These are phyloP conservation scores for Tragulus kanchil DNA, from an alignment of 2,113 vertebrate genomes.

Conservation along the genomic window DNA sequence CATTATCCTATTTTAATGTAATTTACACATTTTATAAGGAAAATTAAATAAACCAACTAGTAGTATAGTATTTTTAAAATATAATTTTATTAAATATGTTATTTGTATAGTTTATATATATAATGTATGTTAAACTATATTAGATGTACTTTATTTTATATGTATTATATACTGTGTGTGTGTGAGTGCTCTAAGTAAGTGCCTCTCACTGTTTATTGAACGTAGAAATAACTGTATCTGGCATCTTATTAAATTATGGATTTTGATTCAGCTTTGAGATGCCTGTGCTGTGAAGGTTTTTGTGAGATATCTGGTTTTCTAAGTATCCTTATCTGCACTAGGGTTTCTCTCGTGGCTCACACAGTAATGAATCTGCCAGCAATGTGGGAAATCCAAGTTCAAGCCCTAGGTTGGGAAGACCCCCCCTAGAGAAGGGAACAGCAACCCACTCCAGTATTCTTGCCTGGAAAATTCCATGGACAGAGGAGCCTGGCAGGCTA, in stretches of 20 bases:
- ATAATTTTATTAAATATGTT: slow-evolving; percentile 5
- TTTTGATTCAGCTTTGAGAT: not conserved
- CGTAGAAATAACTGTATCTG: not conserved
- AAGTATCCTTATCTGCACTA: not conserved
- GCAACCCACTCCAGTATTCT: no score
- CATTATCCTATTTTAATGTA: not conserved
- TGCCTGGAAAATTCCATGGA: no score
- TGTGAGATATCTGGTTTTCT: not conserved
- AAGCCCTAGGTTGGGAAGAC: no score
- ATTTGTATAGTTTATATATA: not conserved
- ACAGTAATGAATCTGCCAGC: no score
- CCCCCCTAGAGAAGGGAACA: no score
- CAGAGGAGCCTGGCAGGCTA: no score
- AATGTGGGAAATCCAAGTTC: no score
- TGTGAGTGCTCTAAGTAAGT: not conserved
- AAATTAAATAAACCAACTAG: not conserved
- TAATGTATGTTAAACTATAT: not conserved
- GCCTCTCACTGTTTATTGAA: not conserved
- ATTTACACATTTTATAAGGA: slow-evolving; percentile 33
- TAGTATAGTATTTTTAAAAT: not conserved
- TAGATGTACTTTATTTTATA: not conserved
- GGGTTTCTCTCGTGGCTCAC: no score
- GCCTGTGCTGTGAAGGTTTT: not conserved
- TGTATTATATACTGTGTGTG: not conserved
- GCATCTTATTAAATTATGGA: not conserved